A percentile compares a stretch with the other conserved stretches of the same genome.
Evolutionary conservation across 2,888 invertebrate species (phyloP).

Genomic region (Tetragonula carbonaria): DNA sequence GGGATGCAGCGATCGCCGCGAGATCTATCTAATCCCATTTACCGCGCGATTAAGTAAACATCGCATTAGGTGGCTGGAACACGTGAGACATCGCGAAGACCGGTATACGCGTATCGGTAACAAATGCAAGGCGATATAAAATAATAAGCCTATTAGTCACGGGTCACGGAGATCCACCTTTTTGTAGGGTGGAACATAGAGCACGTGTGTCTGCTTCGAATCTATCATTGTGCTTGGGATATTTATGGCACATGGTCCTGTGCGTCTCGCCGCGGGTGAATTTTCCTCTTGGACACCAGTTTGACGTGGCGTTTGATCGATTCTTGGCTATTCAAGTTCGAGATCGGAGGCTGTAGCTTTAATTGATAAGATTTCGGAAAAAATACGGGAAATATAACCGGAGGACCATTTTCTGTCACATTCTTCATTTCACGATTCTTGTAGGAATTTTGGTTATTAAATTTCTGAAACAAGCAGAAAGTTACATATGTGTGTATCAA

Average conservation of each 20-base stretch:
- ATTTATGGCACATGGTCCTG: constrained; percentile 33
- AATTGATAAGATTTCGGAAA: too few relatives aligned
- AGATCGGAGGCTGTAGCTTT: too few relatives aligned
- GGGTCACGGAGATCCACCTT: constrained; percentile 65
- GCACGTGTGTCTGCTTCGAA: constrained; percentile 42
- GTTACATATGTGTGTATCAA: too few relatives aligned
- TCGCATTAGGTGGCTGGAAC: constrained; percentile 67
- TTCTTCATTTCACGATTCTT: too few relatives aligned
- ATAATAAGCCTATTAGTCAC: constrained; percentile 83
- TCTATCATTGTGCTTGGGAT: constrained; percentile 48
- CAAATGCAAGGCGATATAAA: constrained; percentile 82
- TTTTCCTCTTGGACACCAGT: background rate
- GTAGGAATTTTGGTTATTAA: too few relatives aligned
- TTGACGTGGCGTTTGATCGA: background rate
- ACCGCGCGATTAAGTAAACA: constrained; percentile 75
- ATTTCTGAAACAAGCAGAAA: too few relatives aligned
- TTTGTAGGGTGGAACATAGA: constrained; percentile 51
- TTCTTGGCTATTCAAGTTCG: background rate
- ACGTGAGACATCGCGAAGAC: constrained; percentile 42
- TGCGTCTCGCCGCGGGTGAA: constrained; percentile 29
- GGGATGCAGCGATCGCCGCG: constrained; percentile 34
- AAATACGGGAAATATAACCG: too few relatives aligned
- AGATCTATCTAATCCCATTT: constrained; percentile 73
- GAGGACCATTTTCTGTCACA: too few relatives aligned
- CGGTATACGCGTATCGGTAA: constrained; percentile 67